Evolutionary conservation across 1,140 invertebrate species (phyloP), one percentile per base, ranked within the genome.

Genomic region (Coenobita brevimanus): DNA sequence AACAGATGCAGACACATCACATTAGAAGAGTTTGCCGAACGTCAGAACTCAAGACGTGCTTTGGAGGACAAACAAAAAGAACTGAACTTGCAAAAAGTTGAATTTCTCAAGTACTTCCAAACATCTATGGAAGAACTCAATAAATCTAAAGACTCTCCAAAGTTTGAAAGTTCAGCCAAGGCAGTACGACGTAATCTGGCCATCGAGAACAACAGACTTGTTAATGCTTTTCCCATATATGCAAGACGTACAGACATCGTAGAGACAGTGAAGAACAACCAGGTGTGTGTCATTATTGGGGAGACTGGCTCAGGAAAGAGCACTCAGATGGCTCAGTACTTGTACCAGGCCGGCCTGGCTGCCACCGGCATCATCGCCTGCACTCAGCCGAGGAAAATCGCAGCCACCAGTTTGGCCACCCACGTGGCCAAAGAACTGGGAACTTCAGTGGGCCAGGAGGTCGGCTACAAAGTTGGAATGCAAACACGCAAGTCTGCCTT

Each of bases 291-390:
- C 50, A 93, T 98, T n/a, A 95, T 98, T 91, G 97, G 97, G 6
- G 97, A 98, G 92, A 98, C 97, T 1, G 97, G 97, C 4, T 95
- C 96, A 92, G 97, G 97, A 1, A 98, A 98, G 93, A 97, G 96
- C 0, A 98, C 97, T 0, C 97, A 98, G 92, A 96, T 98, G 76
- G 97, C 97, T 1, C 97, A 97, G 92, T 94, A 95, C 89, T 93
- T 97, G 10, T 93, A 94, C 67, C 94, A 96, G 76, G 92, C 93
- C 4, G 93, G 94, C 33, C 91, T 96, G 38, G 80, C 80, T 15
- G 13, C 24, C 0, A 1, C n/a, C n/a, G 80, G 80, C 60, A 46
- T 82, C n/a, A 69, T 82, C 27, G 80, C 64, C 1, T 82, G 80
- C 30, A 82, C 80, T 41, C 80, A 82, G 21, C 80, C 80, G 2